Base-by-base conservation (phyloP, 1,140 invertebrate species). In the Semibalanus balanoides region DNA sequence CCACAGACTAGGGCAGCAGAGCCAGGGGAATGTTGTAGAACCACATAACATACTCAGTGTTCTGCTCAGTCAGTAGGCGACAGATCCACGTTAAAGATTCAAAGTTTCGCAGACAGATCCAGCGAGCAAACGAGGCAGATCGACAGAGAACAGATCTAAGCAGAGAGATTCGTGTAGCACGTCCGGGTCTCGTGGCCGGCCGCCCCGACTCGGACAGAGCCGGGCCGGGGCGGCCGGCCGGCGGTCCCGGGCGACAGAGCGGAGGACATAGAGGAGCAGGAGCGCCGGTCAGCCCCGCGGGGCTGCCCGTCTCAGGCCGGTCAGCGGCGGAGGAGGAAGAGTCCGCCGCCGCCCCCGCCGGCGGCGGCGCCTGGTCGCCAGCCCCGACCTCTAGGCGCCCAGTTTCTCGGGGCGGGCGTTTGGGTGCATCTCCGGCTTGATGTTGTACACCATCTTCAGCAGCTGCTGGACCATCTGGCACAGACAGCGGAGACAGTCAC, bases 391-490 rank as follows among this genome's bases (percentile, higher is more conserved):
- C 70, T 72, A 72, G 25, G 70, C 70, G 25, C 70, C 70, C 7
- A 30, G 5, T 27, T 72, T 72, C 29, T 72, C 70, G 11, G 70
- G 29, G n/a, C 70, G 70, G 29, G 7, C 9, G 29, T 72, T 72
- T 9, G n/a, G 28, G 25, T 72, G 70, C 70, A 72, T 28, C 70
- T 72, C 29, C 70, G 70, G 70, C 28, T 72, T 29, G 70, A 72
- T 72, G 9, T 72, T 27, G 70, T 72, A 72, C 28, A 72, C 28
- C 70, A 72, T 29, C 11, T 3, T 3, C 70, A 72, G 29, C 70
- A 72, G 29, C 70, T 72, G n/a, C 70, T 72, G 70, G 19, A 72
- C 70, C 70, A 72, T n/a, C 70, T 72, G 70, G 3, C 3, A 72
- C 51, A 64, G 17, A n/a, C n/a, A n/a, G n/a, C 35, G 35, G 35